Evolutionary conservation across 2,888 invertebrate genomes (phyloP).

Genomic region (Metallyticus violacea): DNA sequence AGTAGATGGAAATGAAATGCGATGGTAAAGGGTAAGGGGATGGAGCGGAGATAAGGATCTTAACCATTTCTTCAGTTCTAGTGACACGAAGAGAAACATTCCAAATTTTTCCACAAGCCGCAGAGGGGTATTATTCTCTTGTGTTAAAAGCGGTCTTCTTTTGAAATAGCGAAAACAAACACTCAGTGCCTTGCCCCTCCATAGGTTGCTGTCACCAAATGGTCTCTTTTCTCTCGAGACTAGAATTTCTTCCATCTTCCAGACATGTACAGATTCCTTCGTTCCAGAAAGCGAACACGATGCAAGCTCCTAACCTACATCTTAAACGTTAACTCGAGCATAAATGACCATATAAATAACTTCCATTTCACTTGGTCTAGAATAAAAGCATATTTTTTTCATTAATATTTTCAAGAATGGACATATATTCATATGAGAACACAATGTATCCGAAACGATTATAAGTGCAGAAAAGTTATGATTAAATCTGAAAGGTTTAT

Average conservation of each 20-base stretch:
- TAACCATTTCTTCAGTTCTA: background rate
- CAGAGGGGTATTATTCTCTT: background rate
- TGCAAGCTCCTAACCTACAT: too few species aligned
- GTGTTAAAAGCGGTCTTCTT: conserved; percentile 16
- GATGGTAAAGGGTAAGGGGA: background rate
- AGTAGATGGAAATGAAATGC: background rate
- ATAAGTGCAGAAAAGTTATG: too few species aligned
- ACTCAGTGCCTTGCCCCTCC: background rate
- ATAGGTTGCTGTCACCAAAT: background rate
- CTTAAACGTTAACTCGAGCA: too few species aligned
- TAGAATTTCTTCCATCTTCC: too few species aligned
- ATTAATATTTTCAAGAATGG: too few species aligned
- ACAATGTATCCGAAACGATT: too few species aligned
- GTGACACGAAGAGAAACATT: conserved; percentile 19
- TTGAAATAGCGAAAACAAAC: conserved; percentile 11
- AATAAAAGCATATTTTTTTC: too few species aligned
- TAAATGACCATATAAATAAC: too few species aligned
- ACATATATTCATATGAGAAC: too few species aligned
- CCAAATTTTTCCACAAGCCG: conserved; percentile 19
- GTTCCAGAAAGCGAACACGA: background rate
- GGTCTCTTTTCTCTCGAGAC: background rate
- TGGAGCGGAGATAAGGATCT: conserved; percentile 12
- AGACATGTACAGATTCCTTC: background rate
- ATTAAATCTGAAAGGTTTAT: too few species aligned
- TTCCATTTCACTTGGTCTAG: too few species aligned